Evolutionary conservation across 1,140 invertebrate species (phyloP), one percentile per base, ranked within the genome.

Genomic region (Dinoponera quadriceps): DNA sequence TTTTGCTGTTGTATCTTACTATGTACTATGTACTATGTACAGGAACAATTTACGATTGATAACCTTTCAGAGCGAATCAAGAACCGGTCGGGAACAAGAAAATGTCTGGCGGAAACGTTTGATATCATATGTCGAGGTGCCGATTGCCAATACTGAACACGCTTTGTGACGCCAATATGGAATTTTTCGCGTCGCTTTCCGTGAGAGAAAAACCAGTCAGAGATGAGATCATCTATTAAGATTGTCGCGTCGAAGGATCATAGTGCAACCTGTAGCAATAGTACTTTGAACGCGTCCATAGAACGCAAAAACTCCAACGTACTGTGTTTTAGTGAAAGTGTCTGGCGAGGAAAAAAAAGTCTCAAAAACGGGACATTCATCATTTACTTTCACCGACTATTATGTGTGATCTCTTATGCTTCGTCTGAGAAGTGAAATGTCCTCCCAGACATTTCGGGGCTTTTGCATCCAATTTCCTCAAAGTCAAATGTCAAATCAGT

Each of bases 321-420:
- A n/a, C 14, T 0, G 27, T 0, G 27, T 65, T 5, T 57, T 3
- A 68, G 85, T 87, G 84, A 87, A 87, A 87, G 78, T 80, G 4
- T 14, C 1, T 20, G 11, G 14, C 44, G 22, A 66, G 38, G 49
- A 29, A 57, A 60, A 82, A 74, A 65, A 72, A 44, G 20, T 78
- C 69, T 13, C 20, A 84, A 74, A 87, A 74, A 20, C 20, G n/a
- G 18, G 51, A 55, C 27, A 33, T 59, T 74, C 18, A 16, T 49
- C 57, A 20, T 25, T 33, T n/a, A 84, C 85, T 86, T 87, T 86
- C 86, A 86, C 85, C 38, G 13, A 13, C 0, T 77, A 20, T 49
- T 16, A 14, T 18, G 14, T 18, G 13, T 14, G n/a, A n/a, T 7
- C 27, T 77, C 55, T 75, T 71, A 54, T 20, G 27, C 57, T 22